Evolutionary conservation across 2,888 invertebrate genomes (phyloP).

Genomic region (Troides helena): DNA sequence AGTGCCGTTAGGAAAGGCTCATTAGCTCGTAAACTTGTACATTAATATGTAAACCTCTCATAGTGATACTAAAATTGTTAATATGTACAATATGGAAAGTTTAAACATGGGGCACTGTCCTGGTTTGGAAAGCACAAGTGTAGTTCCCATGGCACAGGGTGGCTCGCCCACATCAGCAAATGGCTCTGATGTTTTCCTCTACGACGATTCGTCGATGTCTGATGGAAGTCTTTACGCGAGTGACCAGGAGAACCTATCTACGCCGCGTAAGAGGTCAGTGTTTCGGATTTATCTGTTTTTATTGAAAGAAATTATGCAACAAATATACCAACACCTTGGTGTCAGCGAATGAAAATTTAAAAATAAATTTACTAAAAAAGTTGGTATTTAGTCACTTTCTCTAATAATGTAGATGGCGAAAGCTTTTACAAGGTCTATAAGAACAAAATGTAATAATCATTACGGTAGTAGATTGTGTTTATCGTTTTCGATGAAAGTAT

Average conservation of each 20-base stretch:
- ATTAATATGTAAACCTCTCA: conserved; percentile 16
- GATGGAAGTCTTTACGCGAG: conserved; percentile 88
- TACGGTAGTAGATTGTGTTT: too few relatives aligned
- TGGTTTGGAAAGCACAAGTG: conserved; percentile 19
- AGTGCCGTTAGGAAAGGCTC: conserved; percentile 18
- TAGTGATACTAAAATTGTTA: conserved; percentile 1
- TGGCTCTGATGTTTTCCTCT: conserved; percentile 84
- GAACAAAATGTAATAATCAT: too few relatives aligned
- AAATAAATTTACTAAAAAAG: too few relatives aligned
- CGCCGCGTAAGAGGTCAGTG: conserved; percentile 82
- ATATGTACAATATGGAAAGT: conserved; percentile 32
- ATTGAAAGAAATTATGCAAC: too few relatives aligned
- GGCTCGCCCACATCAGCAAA: conserved; percentile 76
- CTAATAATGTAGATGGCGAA: too few relatives aligned
- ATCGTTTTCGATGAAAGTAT: too few relatives aligned
- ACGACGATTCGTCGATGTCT: conserved; percentile 80
- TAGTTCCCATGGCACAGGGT: conserved; percentile 35
- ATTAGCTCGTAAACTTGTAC: conserved; percentile 5
- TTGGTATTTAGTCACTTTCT: too few relatives aligned
- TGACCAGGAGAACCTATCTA: conserved; percentile 89
- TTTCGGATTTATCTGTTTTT: background rate
- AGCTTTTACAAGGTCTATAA: too few relatives aligned
- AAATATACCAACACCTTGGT: too few relatives aligned
- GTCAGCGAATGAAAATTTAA: too few relatives aligned
- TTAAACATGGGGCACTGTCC: conserved; percentile 26